Conservation (phyloP, 2,113 vertebrate species). For the Tyrannus savana region DNA sequence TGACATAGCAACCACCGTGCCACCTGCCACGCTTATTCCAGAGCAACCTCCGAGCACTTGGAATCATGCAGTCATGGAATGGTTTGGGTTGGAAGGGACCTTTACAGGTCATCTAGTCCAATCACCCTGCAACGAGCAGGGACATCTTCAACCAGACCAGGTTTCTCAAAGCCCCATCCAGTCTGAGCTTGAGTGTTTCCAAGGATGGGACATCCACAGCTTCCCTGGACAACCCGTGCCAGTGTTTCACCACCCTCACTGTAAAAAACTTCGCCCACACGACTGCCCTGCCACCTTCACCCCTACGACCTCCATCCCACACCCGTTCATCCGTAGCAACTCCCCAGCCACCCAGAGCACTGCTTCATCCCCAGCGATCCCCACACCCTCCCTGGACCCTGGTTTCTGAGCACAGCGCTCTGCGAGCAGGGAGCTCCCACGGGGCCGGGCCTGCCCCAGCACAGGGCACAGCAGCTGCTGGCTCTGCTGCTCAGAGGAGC, state of each 20-base stretch:
- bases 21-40: not conserved
- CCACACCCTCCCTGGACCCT: accelerated
- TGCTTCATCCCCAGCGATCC: not conserved
- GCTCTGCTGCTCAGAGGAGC: not conserved
- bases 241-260: not conserved
- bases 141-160: not conserved
- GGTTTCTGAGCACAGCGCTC: not conserved
- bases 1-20: not conserved
- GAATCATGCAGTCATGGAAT: accelerated
- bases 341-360: too few species aligned
- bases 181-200: not conserved
- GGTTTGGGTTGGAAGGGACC: not conserved
- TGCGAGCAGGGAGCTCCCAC: accelerated
- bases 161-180: not conserved
- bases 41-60: accelerated
- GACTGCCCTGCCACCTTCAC: not conserved
- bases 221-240: not conserved
- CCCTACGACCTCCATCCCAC: accelerated
- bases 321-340: accelerated
- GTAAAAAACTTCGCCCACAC: accelerated
- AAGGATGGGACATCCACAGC: not conserved
- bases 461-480: not conserved
- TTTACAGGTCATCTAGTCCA: too few species aligned
- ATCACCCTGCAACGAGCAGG: not conserved
- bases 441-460: accelerated